Evolutionary conservation across 2,113 vertebrate genomes (phyloP), one percentile per base, ranked within the genome.

Genomic region (Bucco capensis): DNA sequence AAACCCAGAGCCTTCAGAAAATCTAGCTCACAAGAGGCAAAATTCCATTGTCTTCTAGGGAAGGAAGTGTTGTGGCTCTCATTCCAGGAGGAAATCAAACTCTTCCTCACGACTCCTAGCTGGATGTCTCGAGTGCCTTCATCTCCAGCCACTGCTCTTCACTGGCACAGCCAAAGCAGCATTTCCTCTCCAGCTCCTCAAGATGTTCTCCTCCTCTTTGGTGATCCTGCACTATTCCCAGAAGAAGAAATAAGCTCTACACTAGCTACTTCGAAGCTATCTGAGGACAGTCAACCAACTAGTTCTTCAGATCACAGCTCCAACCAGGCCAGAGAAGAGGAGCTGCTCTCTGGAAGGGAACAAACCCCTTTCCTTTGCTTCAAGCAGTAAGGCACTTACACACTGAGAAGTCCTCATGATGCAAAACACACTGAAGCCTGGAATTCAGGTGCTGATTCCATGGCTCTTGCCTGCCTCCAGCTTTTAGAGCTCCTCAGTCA

Each of bases 361-460:
- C 2, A 1, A 85, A 93, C 21, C 73, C 5, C 14, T 83, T 84
- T 78, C 71, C 53, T 57, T 82, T 57, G 28, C 61, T 86, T 91
- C 91, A 95, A 6, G 38, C 90, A 96, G 66, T 97, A 98, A 98
- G 97, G 97, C 97, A 98, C 97, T 97, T 96, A 91, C 86, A 93
- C 92, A 92, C 94, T 92, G 87, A 83, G 58, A 79, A 87, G n/a
- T 75, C 28, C 67, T 89, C 44, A 54, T 58, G 60, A 66, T 24
- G 92, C 22, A 92, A 82, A 95, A 94, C 94, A 95, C 94, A 96
- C 58, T 94, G 65, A 95, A 92, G 53, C 90, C 51, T 80, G 61
- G 44, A 93, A 91, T 78, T 88, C 77, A 91, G 83, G 67, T 67
- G 18, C 10, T 88, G 57, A 78, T 83, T 93, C 89, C 18, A 75